Conservation (phyloP, 2,113 vertebrate species). For the Ceyx melanurus region DNA sequence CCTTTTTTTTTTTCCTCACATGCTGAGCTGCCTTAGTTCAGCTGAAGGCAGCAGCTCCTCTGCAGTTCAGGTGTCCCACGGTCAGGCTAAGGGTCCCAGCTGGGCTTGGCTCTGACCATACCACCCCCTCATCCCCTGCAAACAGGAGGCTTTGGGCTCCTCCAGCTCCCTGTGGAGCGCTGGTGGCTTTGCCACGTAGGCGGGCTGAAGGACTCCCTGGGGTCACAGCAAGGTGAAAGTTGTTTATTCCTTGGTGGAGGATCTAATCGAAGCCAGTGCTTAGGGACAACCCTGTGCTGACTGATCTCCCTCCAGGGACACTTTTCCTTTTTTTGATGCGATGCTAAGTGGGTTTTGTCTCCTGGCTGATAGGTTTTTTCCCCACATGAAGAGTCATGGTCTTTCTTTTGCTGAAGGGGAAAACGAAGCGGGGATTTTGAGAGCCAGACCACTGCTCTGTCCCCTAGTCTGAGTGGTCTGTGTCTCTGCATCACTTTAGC, state of each 20-base stretch:
- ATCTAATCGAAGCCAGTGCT: background rate
- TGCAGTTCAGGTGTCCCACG: accelerated
- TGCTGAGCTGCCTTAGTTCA: background rate
- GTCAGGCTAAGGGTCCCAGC: accelerated
- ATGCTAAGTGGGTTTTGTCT: background rate
- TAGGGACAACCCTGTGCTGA: background rate
- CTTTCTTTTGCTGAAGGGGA: background rate
- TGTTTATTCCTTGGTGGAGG: conserved; percentile 2
- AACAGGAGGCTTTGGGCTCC: accelerated
- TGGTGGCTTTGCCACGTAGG: background rate
- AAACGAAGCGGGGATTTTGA: background rate
- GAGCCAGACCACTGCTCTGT: background rate
- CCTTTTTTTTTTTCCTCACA: background rate
- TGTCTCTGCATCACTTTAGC: background rate
- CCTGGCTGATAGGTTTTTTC: background rate
- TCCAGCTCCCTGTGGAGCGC: accelerated
- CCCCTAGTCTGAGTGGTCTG: background rate
- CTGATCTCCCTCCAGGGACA: conserved; percentile 27
- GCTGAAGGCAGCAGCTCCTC: background rate
- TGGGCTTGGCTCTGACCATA: accelerated
- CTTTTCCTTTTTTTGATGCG: background rate
- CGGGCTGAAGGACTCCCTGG: background rate
- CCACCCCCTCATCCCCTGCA: accelerated
- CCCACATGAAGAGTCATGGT: accelerated
- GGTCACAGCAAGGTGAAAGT: conserved; percentile 50